Evolutionary conservation across 2,888 invertebrate species (phyloP), one percentile per base, ranked within the genome.

Genomic region (Drosophila nr. perissopoda): DNA sequence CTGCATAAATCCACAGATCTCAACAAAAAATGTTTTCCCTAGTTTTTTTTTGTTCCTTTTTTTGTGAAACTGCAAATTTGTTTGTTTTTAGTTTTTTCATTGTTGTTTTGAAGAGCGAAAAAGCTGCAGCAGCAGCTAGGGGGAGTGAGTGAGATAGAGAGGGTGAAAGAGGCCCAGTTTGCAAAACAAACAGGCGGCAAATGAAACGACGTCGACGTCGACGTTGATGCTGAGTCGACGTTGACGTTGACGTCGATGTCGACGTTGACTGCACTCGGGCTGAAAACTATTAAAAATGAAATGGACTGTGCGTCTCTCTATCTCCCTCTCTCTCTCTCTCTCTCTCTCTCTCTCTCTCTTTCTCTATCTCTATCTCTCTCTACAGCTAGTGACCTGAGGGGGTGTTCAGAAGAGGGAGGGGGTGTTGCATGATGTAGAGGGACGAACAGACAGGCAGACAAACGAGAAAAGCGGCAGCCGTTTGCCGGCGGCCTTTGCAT

Each of bases 211-310:
- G 86, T 48, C 69, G 76, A 36, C 10, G 40, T n/a, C 10, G 36
- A 36, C 18, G 38, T 3, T 8, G 40, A 40, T 42, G 42, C 42
- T 42, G 6, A 42, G 42, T 42, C 42, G 11, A 21, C 21, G 42
- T 21, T 13, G 81, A 76, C 74, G 85, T 45, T 64, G 76, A 65
- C 73, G 73, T 25, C 49, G 76, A 65, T 72, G 73, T 25, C 49
- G 38, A 27, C 42, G 69, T 13, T 18, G 54, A 54, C 63, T 31
- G 49, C 58, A 58, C 73, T 69, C 67, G 62, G 83, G 64, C 84
- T 84, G 83, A 67, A 89, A 85, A 87, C 87, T 86, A 89, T 86
- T 86, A 87, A 89, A 86, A 89, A 79, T 89, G 76, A 84, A 87
- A 87, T 73, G 79, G 67, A 60, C 74, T 75, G 31, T 73, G 64